Percentiles rank a stretch among this genome's conserved stretches.
These are phyloP conservation scores for Cyphomyrus plagiostoma DNA, from an alignment of 2,113 vertebrate genomes.

Conservation along the genomic window DNA sequence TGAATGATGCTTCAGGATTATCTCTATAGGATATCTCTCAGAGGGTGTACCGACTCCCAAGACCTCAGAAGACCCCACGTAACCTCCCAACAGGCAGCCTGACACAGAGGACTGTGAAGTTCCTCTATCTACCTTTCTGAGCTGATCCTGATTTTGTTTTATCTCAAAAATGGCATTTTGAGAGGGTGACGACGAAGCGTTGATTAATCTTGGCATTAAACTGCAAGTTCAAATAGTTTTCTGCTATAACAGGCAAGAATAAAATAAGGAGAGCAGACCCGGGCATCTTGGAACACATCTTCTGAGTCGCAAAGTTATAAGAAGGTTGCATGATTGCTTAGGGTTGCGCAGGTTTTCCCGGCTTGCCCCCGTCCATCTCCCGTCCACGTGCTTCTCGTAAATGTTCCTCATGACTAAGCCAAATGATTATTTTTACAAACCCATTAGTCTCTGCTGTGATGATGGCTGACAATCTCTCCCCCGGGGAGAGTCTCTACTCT, in stretches of 20 bases:
- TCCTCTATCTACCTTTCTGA: background rate
- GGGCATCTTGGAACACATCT: background rate
- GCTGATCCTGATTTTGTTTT: background rate
- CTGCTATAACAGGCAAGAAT: background rate
- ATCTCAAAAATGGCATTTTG: background rate
- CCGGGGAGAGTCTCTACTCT: background rate
- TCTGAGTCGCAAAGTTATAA: background rate
- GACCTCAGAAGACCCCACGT: background rate
- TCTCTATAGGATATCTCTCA: background rate
- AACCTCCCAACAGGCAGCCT: background rate
- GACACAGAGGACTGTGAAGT: background rate
- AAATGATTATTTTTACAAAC: conserved; percentile 9
- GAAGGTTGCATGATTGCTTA: background rate
- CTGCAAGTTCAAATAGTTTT: background rate
- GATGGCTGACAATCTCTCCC: background rate
- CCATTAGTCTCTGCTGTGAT: conserved; percentile 4
- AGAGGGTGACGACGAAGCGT: background rate
- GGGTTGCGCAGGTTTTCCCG: background rate
- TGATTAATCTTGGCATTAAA: background rate
- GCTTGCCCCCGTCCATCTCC: background rate
- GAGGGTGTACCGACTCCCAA: background rate
- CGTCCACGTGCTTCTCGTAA: background rate
- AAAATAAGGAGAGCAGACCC: background rate
- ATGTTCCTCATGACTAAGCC: background rate
- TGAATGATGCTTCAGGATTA: background rate